These are phyloP conservation scores for Trogon surrucura DNA, from an alignment of 2,113 vertebrate genomes.

Conservation along the genomic window DNA sequence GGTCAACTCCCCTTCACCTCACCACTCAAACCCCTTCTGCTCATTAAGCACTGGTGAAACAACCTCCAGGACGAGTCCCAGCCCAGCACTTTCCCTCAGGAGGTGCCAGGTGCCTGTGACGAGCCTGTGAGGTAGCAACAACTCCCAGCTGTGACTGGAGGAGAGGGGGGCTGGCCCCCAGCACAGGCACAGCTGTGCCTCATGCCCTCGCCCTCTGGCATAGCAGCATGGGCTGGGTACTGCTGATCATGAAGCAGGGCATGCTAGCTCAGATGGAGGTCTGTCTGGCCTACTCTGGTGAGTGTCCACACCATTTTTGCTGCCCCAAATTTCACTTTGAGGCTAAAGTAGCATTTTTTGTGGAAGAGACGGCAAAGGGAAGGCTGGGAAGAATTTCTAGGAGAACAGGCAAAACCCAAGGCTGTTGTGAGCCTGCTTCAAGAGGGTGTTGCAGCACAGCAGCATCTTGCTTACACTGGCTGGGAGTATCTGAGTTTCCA, in stretches of 20 bases:
- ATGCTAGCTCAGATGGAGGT: too few relatives aligned
- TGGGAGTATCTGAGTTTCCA: background rate
- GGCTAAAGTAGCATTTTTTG: background rate
- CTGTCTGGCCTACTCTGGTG: background rate
- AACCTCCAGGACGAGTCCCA: background rate
- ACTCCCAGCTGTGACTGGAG: background rate
- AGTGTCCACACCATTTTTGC: background rate
- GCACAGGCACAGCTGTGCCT: background rate
- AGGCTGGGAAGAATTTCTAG: background rate
- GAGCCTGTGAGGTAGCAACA: background rate
- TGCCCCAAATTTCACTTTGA: background rate
- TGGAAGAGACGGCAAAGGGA: background rate
- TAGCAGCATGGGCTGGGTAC: background rate
- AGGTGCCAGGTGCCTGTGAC: background rate
- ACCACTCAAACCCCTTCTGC: background rate
- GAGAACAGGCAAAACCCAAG: background rate
- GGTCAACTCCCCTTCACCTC: too few relatives aligned
- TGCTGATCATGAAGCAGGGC: rapidly evolving
- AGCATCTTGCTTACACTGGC: background rate
- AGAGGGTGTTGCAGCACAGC: background rate
- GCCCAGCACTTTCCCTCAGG: background rate
- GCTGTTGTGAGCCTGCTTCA: background rate
- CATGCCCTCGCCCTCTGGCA: rapidly evolving
- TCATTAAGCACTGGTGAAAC: background rate
- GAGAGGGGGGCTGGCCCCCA: too few relatives aligned